These are phyloP conservation scores for Phortica magna DNA, from an alignment of 2,888 invertebrate genomes.

Conservation along the genomic window DNA sequence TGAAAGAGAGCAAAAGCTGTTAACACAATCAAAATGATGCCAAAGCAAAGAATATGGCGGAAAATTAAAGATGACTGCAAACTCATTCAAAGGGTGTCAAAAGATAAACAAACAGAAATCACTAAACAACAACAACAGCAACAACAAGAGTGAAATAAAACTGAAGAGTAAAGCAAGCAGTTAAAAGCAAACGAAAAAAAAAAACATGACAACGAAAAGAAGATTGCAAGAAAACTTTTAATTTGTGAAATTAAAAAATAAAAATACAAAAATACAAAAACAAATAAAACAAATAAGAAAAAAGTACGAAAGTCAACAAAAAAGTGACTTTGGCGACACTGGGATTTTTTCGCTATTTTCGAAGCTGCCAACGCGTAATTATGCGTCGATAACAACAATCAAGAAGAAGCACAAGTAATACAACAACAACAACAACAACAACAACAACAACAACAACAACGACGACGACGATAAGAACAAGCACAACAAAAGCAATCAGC, in stretches of 20 bases:
- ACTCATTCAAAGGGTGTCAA: too few species aligned
- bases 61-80: too few species aligned
- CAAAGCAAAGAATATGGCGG: too few species aligned
- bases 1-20: neutral
- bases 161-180: slow-evolving; percentile 20
- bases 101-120: neutral
- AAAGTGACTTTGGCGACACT: too few species aligned
- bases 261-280: neutral
- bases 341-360: too few species aligned
- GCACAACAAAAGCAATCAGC: slow-evolving; percentile 12
- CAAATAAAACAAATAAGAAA: slow-evolving; percentile 3
- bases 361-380: too few species aligned
- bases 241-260: neutral
- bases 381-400: too few species aligned
- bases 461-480: neutral
- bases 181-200: neutral
- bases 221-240: neutral
- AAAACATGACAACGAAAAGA: slow-evolving; percentile 1
- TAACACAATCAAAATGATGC: neutral
- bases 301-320: neutral
- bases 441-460: neutral
- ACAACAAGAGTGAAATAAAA: slow-evolving; percentile 20
- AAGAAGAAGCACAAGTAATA: too few species aligned
- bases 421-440: neutral
- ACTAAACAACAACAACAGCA: slow-evolving; percentile 1